Conservation (phyloP, 1,140 invertebrate species). For the Papilio polyxenes region DNA sequence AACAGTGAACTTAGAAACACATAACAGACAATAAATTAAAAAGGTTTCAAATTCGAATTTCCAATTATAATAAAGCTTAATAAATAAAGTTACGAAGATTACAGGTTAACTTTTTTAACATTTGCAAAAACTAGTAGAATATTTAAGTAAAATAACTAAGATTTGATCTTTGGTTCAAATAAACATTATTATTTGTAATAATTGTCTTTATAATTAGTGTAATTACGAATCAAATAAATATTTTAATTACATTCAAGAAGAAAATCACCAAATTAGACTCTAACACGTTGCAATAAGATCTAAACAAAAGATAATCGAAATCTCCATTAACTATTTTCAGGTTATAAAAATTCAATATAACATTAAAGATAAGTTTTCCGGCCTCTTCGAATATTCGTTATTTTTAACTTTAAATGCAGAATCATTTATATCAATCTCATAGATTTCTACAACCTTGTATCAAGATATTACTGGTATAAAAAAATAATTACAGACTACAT, state of each 20-base stretch:
- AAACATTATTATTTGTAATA: neutral
- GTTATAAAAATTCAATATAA: constrained; percentile 17
- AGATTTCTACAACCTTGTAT: too few species aligned
- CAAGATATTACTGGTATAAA: too few species aligned
- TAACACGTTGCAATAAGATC: neutral
- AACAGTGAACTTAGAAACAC: too few species aligned
- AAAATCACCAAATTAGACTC: neutral
- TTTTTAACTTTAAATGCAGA: neutral
- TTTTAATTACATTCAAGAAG: neutral
- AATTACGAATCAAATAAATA: neutral
- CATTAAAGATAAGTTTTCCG: neutral
- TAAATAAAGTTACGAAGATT: too few species aligned
- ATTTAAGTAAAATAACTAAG: neutral
- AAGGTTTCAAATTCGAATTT: too few species aligned
- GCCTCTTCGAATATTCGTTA: neutral
- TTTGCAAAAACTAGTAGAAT: neutral
- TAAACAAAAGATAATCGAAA: neutral
- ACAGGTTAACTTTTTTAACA: too few species aligned
- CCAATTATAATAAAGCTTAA: too few species aligned
- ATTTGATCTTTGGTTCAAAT: neutral
- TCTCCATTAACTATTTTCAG: neutral
- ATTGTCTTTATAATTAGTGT: neutral
- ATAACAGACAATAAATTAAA: too few species aligned
- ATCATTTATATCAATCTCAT: too few species aligned
- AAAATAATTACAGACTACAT: too few species aligned